Conservation (phyloP, 1,140 invertebrate genomes). For the Diprion similis region DNA sequence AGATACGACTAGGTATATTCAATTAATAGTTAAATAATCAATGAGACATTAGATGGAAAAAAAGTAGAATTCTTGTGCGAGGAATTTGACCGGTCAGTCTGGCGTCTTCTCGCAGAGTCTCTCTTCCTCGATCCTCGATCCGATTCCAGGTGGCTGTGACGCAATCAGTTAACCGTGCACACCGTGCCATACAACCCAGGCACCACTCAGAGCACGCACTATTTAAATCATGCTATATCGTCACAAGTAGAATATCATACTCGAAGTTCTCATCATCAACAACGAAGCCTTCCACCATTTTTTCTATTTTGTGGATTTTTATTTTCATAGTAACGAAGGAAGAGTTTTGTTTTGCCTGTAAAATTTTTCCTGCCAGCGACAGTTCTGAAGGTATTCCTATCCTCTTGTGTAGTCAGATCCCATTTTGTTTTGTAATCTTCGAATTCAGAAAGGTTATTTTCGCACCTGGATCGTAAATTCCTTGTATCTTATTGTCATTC, state of each 20-base stretch:
- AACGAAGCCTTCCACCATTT: slow-evolving; percentile 14
- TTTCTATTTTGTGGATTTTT: slow-evolving; percentile 26
- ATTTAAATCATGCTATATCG: slow-evolving; percentile 28
- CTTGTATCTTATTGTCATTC: not conserved
- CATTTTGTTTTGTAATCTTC: not conserved
- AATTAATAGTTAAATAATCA: too few species aligned
- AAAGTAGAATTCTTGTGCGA: too few species aligned
- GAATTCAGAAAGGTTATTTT: not conserved
- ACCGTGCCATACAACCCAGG: too few species aligned
- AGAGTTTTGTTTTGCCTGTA: slow-evolving; percentile 17
- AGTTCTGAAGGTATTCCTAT: slow-evolving; percentile 1
- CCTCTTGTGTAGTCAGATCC: not conserved
- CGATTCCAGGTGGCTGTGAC: slow-evolving; percentile 14
- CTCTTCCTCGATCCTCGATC: too few species aligned
- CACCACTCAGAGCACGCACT: too few species aligned
- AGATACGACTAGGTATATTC: too few species aligned
- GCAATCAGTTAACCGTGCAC: slow-evolving; percentile 31
- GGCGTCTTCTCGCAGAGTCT: not conserved
- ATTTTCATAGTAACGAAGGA: slow-evolving; percentile 21
- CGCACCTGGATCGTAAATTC: not conserved
- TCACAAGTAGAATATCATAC: slow-evolving; percentile 29
- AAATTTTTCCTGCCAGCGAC: slow-evolving; percentile 17
- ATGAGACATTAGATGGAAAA: too few species aligned
- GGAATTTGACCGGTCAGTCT: not conserved
- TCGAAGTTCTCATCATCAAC: slow-evolving; percentile 24